phyloP scores from a whole-genome alignment of 1,140 invertebrate genomes.

The Micrasema minimum region DNA sequence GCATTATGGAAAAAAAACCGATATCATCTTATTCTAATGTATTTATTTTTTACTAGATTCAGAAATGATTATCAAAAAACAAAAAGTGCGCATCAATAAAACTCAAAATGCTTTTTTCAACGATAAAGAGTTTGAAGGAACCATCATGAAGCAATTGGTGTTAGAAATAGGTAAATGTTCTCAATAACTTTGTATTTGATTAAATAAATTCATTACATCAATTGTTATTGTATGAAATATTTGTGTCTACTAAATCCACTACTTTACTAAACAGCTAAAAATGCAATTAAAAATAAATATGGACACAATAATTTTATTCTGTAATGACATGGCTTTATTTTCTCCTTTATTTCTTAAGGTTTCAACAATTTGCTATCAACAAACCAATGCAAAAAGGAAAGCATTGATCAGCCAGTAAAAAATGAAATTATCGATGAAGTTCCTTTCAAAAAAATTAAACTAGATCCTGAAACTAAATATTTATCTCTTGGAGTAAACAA shows the following conservation, averaged over 20 bases:
- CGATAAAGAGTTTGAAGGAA: conserved; percentile 38
- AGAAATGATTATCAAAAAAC: conserved; percentile 43
- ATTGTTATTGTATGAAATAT: no score
- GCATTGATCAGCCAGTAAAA: not conserved
- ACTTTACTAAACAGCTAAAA: no score
- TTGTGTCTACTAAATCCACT: no score
- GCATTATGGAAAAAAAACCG: no score
- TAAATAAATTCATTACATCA: no score
- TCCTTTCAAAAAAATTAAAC: conserved; percentile 16
- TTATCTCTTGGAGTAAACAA: not conserved
- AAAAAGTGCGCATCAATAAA: conserved; percentile 33
- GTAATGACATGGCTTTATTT: no score
- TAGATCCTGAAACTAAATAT: not conserved
- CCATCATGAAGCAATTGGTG: conserved; percentile 41
- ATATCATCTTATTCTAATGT: no score
- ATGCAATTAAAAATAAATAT: no score
- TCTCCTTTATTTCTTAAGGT: not conserved
- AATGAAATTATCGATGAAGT: not conserved
- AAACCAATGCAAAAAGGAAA: not conserved
- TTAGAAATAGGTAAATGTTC: conserved; percentile 41
- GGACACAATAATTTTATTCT: no score
- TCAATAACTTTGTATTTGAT: no score
- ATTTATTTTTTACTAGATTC: conserved; percentile 39
- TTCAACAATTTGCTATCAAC: conserved; percentile 7
- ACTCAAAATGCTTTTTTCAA: conserved; percentile 2